A percentile compares a stretch with the other conserved stretches of the same genome.
phyloP scores from a whole-genome alignment of 2,113 vertebrate genomes.

The Colius striatus region DNA sequence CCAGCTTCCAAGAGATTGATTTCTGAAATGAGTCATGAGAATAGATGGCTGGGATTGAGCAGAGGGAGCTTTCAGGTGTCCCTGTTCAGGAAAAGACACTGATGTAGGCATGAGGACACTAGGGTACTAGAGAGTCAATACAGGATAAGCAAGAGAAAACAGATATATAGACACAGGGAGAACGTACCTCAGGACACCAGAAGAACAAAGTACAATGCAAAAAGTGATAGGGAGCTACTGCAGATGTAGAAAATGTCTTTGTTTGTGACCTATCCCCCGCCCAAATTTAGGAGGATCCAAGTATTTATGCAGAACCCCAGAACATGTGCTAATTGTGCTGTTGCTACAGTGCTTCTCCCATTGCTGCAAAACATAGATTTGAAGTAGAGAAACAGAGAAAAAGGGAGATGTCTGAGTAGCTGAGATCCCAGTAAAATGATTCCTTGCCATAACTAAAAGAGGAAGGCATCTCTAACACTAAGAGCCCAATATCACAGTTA shows the following conservation, averaged over 20 bases:
- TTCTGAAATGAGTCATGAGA: background rate
- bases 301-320: background rate
- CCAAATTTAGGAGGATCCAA: background rate
- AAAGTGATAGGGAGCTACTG: background rate
- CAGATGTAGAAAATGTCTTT: background rate
- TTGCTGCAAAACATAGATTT: background rate
- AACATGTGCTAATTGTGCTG: background rate
- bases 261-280: background rate
- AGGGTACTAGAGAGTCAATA: background rate
- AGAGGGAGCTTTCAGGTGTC: rapidly evolving
- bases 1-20: background rate
- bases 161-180: rapidly evolving
- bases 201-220: background rate
- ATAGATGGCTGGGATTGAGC: background rate
- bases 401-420: conserved; percentile 11
- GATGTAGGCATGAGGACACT: background rate
- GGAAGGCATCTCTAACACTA: conserved; percentile 19
- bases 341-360: background rate
- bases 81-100: background rate
- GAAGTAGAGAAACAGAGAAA: conserved; percentile 37
- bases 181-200: background rate
- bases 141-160: background rate
- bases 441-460: background rate
- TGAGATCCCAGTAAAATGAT: background rate
- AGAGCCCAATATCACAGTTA: conserved; percentile 5